Evolutionary conservation across 2,113 vertebrate genomes (phyloP).

Genomic region (Gallinago media): DNA sequence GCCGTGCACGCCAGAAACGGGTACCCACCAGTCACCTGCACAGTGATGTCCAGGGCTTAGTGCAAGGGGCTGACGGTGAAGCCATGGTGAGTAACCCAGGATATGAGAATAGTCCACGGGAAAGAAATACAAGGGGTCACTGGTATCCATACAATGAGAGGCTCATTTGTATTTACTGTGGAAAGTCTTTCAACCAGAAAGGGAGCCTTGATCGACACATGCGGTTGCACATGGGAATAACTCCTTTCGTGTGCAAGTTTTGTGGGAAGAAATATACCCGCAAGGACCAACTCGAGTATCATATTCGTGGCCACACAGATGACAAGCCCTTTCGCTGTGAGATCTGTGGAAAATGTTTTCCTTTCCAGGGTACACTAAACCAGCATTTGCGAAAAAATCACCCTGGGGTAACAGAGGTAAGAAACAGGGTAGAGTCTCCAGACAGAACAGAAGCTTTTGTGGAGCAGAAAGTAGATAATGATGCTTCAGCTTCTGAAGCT

Average conservation of each 20-base stretch:
- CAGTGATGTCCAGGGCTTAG: conserved; percentile 74
- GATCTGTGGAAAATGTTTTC: conserved; percentile 99
- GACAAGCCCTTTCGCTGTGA: conserved; percentile 99
- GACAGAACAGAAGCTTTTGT: conserved; percentile 87
- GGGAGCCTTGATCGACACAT: conserved; percentile 98
- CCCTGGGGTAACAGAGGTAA: conserved; percentile 84
- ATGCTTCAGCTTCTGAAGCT: conserved; percentile 83
- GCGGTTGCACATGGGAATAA: conserved; percentile 99
- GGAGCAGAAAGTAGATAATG: conserved; percentile 86
- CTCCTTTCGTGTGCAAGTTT: conserved; percentile 97
- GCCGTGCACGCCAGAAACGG: conserved; percentile 89
- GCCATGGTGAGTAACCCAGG: conserved; percentile 74
- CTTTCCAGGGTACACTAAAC: conserved; percentile 98
- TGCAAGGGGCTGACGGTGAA: conserved; percentile 76
- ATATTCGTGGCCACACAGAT: conserved; percentile 98
- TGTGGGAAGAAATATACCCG: conserved; percentile 99
- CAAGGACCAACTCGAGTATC: conserved; percentile 98
- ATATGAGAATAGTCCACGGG: conserved; percentile 88
- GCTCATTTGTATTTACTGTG: conserved; percentile 97
- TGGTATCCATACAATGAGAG: conserved; percentile 97
- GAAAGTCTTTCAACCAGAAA: conserved; percentile 99
- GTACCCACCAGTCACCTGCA: conserved; percentile 73
- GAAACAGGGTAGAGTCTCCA: conserved; percentile 88
- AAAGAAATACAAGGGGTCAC: conserved; percentile 89
- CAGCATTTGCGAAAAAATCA: conserved; percentile 99